Evolutionary conservation across 2,888 invertebrate species (phyloP).

Genomic region (Melanargia galathea): DNA sequence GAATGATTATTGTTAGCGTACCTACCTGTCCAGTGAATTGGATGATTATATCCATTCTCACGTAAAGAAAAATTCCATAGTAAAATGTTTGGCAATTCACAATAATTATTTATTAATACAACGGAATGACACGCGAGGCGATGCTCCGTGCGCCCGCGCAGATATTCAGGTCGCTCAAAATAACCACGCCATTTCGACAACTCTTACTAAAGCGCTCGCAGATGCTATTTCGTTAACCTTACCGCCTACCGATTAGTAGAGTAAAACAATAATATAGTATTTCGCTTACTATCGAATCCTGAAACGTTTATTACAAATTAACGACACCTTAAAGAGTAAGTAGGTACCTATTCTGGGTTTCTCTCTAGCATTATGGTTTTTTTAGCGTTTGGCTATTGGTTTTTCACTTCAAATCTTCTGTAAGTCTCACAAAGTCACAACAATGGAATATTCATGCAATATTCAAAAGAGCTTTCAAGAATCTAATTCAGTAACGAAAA

Average conservation of each 20-base stretch:
- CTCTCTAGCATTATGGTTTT: too few species aligned
- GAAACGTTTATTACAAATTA: too few species aligned
- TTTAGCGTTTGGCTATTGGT: too few species aligned
- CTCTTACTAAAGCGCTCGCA: constrained; percentile 52
- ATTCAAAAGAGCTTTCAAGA: too few species aligned
- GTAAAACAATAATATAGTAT: not conserved
- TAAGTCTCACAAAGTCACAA: too few species aligned
- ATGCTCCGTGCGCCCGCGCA: constrained; percentile 54
- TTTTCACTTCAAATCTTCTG: too few species aligned
- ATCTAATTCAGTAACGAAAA: too few species aligned
- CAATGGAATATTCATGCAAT: too few species aligned
- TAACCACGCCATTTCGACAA: constrained; percentile 63
- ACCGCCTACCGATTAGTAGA: not conserved
- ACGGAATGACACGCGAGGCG: constrained; percentile 36
- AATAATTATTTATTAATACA: too few species aligned
- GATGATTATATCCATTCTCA: constrained; percentile 3
- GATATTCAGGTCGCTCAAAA: constrained; percentile 80
- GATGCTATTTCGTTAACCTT: constrained; percentile 27
- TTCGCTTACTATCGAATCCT: too few species aligned
- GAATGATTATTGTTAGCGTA: not conserved
- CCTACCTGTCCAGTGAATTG: not conserved
- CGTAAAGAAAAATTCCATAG: constrained; percentile 31
- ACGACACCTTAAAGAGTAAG: too few species aligned
- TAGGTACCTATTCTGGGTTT: too few species aligned
- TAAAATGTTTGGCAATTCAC: constrained; percentile 35